phyloP scores from a whole-genome alignment of 2,797 vertebrate genomes.

The Clarias laeviceps region DNA sequence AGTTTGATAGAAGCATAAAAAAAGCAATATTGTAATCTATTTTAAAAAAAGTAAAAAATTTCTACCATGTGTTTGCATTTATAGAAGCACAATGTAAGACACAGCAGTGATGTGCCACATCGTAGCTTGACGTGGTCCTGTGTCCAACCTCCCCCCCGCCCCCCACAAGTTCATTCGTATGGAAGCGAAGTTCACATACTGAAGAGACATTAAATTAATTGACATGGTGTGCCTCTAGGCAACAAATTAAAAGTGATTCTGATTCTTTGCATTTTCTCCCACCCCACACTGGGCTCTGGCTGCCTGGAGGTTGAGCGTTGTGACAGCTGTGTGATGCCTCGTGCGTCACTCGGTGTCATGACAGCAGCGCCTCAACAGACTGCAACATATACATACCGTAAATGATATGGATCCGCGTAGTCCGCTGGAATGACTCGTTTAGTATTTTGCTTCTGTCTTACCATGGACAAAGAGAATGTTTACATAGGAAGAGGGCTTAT shows the following conservation, averaged over 20 bases:
- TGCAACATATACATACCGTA: background rate
- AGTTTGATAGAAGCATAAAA: background rate
- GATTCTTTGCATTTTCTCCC: background rate
- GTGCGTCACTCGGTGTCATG: background rate
- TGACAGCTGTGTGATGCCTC: background rate
- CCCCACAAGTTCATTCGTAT: no score
- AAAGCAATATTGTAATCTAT: background rate
- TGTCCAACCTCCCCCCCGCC: no score
- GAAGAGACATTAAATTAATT: background rate
- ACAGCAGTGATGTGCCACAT: background rate
- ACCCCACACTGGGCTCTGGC: background rate
- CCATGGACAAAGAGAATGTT: background rate
- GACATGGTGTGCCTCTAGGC: no score
- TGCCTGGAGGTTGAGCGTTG: background rate
- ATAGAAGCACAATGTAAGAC: background rate
- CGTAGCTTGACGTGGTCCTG: background rate
- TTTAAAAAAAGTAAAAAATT: background rate
- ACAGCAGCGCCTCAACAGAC: background rate
- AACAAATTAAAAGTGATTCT: background rate
- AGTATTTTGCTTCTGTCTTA: background rate
- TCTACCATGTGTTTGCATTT: background rate
- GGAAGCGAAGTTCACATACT: background rate
- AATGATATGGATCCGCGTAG: background rate
- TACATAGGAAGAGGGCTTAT: background rate
- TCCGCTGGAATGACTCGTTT: background rate